Conservation (phyloP, 1,140 invertebrate species). For the Drosophila pachea region DNA sequence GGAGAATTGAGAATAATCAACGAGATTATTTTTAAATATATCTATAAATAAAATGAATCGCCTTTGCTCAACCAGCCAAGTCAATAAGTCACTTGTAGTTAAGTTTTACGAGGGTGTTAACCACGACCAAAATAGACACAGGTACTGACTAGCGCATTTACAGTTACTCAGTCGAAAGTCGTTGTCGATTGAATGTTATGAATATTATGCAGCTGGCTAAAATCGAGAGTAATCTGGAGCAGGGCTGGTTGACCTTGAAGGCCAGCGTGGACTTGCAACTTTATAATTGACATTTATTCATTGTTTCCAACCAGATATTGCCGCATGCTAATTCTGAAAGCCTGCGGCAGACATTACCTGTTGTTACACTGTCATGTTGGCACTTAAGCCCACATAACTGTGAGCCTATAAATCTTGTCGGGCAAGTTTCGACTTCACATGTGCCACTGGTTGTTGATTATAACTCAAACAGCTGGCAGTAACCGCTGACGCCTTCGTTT, state of each 20-base stretch:
- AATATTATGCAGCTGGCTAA: slow-evolving; percentile 1
- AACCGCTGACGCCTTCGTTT: not conserved
- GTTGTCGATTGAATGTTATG: not conserved
- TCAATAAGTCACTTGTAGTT: not conserved
- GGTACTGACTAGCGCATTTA: too few relatives aligned
- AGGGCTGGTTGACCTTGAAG: slow-evolving; percentile 37
- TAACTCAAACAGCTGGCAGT: slow-evolving; percentile 1
- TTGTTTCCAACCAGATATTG: not conserved
- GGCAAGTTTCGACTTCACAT: slow-evolving; percentile 19
- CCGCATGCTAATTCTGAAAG: slow-evolving; percentile 19
- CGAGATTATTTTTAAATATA: not conserved
- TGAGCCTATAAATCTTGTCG: slow-evolving; percentile 29
- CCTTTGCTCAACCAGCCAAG: too few relatives aligned
- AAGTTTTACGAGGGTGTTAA: slow-evolving; percentile 1
- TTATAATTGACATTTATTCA: not conserved
- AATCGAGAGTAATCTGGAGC: slow-evolving; percentile 33
- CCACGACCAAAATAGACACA: not conserved
- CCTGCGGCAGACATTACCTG: slow-evolving; percentile 2
- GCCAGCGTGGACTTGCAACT: not conserved
- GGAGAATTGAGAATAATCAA: too few relatives aligned
- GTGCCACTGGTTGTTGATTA: not conserved
- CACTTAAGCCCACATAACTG: slow-evolving; percentile 19
- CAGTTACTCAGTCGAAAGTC: not conserved
- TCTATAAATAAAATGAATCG: not conserved
- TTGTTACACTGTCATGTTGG: slow-evolving; percentile 14